phyloP scores from a whole-genome alignment of 1,140 invertebrate species.

The Caenorhabditis latens region DNA sequence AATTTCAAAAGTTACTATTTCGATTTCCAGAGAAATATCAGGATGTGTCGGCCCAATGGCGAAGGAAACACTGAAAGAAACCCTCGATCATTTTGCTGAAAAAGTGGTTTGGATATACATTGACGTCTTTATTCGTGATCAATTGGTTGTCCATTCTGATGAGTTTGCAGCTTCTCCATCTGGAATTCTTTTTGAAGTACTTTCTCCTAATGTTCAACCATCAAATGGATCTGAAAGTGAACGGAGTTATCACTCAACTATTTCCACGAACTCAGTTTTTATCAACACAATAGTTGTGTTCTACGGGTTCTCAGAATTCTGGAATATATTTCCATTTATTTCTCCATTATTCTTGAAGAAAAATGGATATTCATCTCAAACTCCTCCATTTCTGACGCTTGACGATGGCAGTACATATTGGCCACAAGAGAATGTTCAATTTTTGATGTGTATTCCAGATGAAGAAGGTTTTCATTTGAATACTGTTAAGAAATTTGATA shows the following conservation, averaged over 20 bases:
- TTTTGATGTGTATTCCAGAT: constrained; percentile 54
- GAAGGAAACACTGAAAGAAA: constrained; percentile 43
- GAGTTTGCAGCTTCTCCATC: constrained; percentile 21
- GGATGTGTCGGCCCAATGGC: constrained; percentile 20
- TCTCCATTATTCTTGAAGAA: constrained; percentile 50
- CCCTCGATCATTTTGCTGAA: not conserved
- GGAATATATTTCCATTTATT: constrained; percentile 52
- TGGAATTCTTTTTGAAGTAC: constrained; percentile 54
- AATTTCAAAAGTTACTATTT: not conserved
- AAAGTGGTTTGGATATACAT: constrained; percentile 56
- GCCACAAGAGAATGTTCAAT: constrained; percentile 37
- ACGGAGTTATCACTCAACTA: constrained; percentile 32
- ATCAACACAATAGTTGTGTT: constrained; percentile 51
- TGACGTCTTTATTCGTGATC: constrained; percentile 41
- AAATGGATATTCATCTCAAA: constrained; percentile 28
- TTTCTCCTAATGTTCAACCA: not conserved
- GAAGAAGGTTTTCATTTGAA: constrained; percentile 30
- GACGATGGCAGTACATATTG: constrained; percentile 58
- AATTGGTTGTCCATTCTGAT: constrained; percentile 17
- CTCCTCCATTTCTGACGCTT: constrained; percentile 54
- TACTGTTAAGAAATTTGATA: constrained; percentile 44
- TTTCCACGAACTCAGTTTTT: constrained; percentile 1
- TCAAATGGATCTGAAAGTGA: constrained; percentile 24
- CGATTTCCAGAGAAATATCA: constrained; percentile 8
- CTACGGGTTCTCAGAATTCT: constrained; percentile 45